These are phyloP conservation scores for Lacerta bilineata DNA, from an alignment of 2,797 vertebrate genomes.

Conservation along the genomic window DNA sequence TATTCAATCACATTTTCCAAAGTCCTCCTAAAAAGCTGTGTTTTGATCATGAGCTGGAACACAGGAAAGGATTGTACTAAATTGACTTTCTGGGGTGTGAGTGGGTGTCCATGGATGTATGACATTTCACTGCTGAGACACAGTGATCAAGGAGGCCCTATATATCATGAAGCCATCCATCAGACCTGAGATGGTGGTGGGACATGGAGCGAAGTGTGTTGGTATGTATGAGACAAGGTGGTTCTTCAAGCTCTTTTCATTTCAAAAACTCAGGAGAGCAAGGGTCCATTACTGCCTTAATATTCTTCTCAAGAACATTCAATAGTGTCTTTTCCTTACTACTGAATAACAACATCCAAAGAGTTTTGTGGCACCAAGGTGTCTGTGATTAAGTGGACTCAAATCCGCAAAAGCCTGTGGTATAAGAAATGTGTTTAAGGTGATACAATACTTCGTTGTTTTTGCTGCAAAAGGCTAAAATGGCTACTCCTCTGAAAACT, in stretches of 20 bases:
- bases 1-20: background rate
- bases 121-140: background rate
- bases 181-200: background rate
- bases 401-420: too few relatives aligned
- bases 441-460: too few relatives aligned
- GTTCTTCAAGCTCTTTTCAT: background rate
- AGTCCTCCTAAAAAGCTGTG: background rate
- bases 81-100: background rate
- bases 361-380: background rate
- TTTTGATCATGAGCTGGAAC: background rate
- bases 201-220: background rate
- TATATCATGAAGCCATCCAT: background rate
- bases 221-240: background rate
- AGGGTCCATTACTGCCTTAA: too few relatives aligned
- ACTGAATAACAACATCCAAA: background rate
- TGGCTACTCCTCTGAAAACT: too few relatives aligned
- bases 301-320: too few relatives aligned
- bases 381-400: too few relatives aligned
- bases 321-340: background rate
- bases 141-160: background rate
- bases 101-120: too few relatives aligned
- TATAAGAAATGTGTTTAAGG: too few relatives aligned
- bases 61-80: background rate
- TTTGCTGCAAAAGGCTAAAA: too few relatives aligned
- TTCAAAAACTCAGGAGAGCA: too few relatives aligned